phyloP scores from a whole-genome alignment of 2,888 invertebrate genomes.

The Cosmopolites sordidus region DNA sequence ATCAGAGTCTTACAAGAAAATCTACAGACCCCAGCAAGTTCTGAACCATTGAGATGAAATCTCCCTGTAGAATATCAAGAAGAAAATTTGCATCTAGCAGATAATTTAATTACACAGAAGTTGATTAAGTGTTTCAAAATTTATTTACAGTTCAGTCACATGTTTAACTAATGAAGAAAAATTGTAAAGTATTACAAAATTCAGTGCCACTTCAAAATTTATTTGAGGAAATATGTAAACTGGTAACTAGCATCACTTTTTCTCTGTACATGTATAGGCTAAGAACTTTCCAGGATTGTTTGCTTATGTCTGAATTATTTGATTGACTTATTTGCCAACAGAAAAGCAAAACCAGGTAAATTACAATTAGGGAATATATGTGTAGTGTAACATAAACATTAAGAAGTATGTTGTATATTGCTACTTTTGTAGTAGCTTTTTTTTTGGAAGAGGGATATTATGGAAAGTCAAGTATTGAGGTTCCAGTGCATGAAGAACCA shows the following conservation, averaged over 20 bases:
- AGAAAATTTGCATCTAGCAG: conserved; percentile 59
- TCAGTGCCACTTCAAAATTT: conserved; percentile 57
- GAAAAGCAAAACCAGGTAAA: conserved; percentile 68
- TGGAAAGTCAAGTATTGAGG: conserved; percentile 50
- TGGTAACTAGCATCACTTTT: conserved; percentile 53
- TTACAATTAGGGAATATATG: too few relatives aligned
- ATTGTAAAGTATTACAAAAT: too few relatives aligned
- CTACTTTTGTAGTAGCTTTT: conserved; percentile 71
- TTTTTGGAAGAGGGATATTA: conserved; percentile 72
- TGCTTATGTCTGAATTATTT: conserved; percentile 74
- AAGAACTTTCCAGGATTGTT: conserved; percentile 69
- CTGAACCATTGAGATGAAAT: conserved; percentile 52
- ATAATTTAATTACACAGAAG: too few relatives aligned
- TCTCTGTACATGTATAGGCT: conserved; percentile 66
- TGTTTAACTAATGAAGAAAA: conserved; percentile 54
- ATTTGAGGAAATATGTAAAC: conserved; percentile 56
- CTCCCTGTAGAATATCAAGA: conserved; percentile 73
- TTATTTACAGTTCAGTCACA: conserved; percentile 12
- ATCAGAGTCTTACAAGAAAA: too few relatives aligned
- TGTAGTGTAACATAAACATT: conserved; percentile 10
- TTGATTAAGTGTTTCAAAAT: not conserved
- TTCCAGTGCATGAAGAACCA: conserved; percentile 46
- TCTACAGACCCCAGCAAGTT: too few relatives aligned
- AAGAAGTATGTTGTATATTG: conserved; percentile 51
- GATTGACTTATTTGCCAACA: conserved; percentile 81